Percentiles rank a stretch among this genome's conserved stretches.
phyloP scores from a whole-genome alignment of 1,140 invertebrate species.

The Oncopodura yosiiana region DNA sequence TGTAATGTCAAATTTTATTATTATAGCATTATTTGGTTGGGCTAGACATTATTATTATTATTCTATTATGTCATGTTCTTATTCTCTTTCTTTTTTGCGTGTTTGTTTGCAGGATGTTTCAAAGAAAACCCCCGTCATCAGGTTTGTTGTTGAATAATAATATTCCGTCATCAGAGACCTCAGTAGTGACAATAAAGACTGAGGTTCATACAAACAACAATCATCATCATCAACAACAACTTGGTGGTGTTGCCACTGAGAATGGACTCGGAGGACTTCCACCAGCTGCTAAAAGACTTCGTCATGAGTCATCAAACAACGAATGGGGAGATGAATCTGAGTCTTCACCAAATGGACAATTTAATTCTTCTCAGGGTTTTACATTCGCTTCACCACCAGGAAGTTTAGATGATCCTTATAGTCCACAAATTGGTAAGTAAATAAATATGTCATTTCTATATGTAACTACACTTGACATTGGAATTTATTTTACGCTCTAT shows the following conservation, averaged over 20 bases:
- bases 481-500: too few relatives aligned
- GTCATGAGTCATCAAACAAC: constrained; percentile 31
- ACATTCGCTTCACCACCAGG: constrained; percentile 24
- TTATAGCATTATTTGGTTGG: neutral
- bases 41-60: too few relatives aligned
- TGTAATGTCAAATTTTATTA: neutral
- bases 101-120: constrained; percentile 20
- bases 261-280: constrained; percentile 17
- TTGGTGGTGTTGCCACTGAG: neutral
- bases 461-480: too few relatives aligned
- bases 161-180: constrained; percentile 16
- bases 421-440: constrained; percentile 24
- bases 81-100: neutral
- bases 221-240: neutral
- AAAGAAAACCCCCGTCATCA: constrained; percentile 21
- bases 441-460: too few relatives aligned
- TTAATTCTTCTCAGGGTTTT: constrained; percentile 25
- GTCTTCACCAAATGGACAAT: constrained; percentile 17
- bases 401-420: constrained; percentile 27
- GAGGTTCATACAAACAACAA: too few relatives aligned
- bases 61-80: too few relatives aligned
- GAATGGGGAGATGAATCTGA: constrained; percentile 26
- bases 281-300: constrained; percentile 24
- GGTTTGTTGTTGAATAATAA: constrained; percentile 12
- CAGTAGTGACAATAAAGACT: constrained; percentile 28